Conservation (phyloP, 23 tunicate species). For the Ascidia mentula region DNA sequence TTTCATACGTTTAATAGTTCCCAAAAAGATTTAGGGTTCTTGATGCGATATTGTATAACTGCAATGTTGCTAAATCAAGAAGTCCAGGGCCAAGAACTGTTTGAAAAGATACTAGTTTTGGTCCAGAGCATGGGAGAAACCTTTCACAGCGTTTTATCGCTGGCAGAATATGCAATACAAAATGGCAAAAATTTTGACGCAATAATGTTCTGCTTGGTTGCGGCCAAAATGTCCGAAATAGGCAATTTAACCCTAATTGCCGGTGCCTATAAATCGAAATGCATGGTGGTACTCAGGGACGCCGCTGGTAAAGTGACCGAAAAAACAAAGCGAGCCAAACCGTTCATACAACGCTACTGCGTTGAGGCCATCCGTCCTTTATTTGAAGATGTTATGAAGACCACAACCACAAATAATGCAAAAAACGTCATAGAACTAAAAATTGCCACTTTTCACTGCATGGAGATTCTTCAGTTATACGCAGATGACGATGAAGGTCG, state of each 20-base stretch:
- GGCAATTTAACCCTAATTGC: not conserved
- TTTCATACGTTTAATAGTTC: not conserved
- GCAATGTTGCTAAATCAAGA: not conserved
- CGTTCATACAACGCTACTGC: not conserved
- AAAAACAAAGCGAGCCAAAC: not conserved
- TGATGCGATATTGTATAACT: not conserved
- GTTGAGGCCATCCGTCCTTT: not conserved
- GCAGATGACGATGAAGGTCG: not conserved
- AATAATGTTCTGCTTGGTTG: not conserved
- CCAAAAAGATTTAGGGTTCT: not conserved
- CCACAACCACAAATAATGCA: not conserved
- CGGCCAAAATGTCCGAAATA: not conserved
- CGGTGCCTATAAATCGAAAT: not conserved
- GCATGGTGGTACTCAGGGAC: not conserved
- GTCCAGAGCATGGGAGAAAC: not conserved
- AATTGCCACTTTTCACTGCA: constrained; percentile 1
- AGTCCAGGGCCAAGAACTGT: not conserved
- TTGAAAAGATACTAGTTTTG: not conserved
- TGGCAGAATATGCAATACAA: not conserved
- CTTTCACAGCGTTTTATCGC: not conserved
- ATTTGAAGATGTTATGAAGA: not conserved
- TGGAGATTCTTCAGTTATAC: not conserved
- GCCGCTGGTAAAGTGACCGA: not conserved
- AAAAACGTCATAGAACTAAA: not conserved
- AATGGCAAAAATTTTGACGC: not conserved